Evolutionary conservation across 2,888 invertebrate species (phyloP).

Genomic region (Bellardia pandia): DNA sequence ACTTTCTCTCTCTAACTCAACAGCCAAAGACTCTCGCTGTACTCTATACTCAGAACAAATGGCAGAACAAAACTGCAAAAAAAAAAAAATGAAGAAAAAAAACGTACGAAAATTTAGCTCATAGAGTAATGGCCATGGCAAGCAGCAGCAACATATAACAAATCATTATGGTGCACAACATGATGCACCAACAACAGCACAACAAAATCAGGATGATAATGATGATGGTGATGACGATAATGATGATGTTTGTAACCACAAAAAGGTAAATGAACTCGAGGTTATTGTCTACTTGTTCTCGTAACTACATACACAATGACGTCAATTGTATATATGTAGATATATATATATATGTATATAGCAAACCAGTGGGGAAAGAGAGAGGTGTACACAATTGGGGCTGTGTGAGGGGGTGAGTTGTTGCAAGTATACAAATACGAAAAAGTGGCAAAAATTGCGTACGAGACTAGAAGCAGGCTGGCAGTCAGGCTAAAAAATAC

Average conservation of each 20-base stretch:
- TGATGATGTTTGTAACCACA: conserved; percentile 63
- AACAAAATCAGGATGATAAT: not conserved
- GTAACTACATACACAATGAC: conserved; percentile 68
- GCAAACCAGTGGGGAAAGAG: not conserved
- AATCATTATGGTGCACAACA: conserved; percentile 40
- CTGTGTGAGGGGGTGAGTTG: not conserved
- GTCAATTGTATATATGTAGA: conserved; percentile 62
- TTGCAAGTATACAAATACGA: not conserved
- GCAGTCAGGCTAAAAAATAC: not conserved
- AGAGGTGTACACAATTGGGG: not conserved
- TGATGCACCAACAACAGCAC: not conserved
- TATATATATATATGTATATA: conserved; percentile 14
- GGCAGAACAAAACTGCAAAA: conserved; percentile 1
- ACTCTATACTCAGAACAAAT: conserved; percentile 41
- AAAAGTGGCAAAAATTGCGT: conserved; percentile 26
- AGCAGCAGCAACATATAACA: conserved; percentile 42
- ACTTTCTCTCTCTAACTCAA: conserved; percentile 71
- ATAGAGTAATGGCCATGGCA: conserved; percentile 61
- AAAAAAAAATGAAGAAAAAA: not conserved
- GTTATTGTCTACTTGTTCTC: conserved; percentile 73
- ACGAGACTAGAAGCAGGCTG: conserved; percentile 25
- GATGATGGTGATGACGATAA: conserved; percentile 14
- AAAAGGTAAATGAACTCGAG: conserved; percentile 73
- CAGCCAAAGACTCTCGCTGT: conserved; percentile 40
- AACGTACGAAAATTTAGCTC: conserved; percentile 33